Conservation (phyloP, 2,888 invertebrate species). For the Cheilosia scutellata region DNA sequence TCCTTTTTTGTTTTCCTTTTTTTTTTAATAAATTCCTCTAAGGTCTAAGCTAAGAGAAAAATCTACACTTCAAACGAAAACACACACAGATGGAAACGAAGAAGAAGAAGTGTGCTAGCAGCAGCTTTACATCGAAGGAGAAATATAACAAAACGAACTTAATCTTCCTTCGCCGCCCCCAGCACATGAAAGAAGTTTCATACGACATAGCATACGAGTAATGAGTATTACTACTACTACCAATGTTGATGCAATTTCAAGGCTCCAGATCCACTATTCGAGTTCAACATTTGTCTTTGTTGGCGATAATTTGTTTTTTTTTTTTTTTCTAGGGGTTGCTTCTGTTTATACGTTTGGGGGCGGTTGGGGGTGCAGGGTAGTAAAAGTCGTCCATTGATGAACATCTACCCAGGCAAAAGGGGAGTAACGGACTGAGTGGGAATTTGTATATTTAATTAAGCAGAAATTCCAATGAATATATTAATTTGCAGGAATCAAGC, state of each 20-base stretch:
- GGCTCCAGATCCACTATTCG: slow-evolving; percentile 31
- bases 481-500: slow-evolving; percentile 61
- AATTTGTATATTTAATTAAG: slow-evolving; percentile 76
- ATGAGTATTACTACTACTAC: slow-evolving; percentile 36
- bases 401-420: slow-evolving; percentile 38
- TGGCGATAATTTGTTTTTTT: slow-evolving; percentile 50
- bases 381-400: slow-evolving; percentile 61
- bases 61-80: slow-evolving; percentile 58
- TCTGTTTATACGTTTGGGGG: not conserved
- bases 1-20: slow-evolving; percentile 8
- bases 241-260: slow-evolving; percentile 61
- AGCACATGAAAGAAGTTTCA: slow-evolving; percentile 1
- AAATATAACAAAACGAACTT: slow-evolving; percentile 47
- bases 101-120: not conserved
- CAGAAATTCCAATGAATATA: slow-evolving; percentile 73
- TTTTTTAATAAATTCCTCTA: slow-evolving; percentile 58
- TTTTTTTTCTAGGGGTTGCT: slow-evolving; percentile 26
- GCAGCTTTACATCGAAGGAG: slow-evolving; percentile 31
- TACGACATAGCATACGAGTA: slow-evolving; percentile 40
- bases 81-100: slow-evolving; percentile 21
- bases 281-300: slow-evolving; percentile 58
- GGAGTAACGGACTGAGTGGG: slow-evolving; percentile 37
- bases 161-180: slow-evolving; percentile 38
- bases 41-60: slow-evolving; percentile 60
- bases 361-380: slow-evolving; percentile 20